A percentile compares a stretch with the other conserved stretches of the same genome.
Evolutionary conservation across 2,797 vertebrate species (phyloP).

Genomic region (Galaxias olidus): DNA sequence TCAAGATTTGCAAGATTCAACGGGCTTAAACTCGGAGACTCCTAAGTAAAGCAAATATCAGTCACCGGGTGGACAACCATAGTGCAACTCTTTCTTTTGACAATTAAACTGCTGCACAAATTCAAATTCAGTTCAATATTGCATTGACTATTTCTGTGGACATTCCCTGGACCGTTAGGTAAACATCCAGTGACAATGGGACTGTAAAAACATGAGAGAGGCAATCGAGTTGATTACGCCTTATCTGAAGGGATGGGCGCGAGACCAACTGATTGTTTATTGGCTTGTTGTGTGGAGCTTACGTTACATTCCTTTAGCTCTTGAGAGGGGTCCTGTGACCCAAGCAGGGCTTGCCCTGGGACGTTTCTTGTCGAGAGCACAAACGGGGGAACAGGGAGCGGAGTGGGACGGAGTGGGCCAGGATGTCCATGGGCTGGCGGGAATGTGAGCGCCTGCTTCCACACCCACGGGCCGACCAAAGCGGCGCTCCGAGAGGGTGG

Average conservation of each 20-base stretch:
- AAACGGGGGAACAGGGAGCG: slow-evolving; percentile 23
- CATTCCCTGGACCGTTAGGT: slow-evolving; percentile 12
- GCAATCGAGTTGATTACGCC: slow-evolving; percentile 18
- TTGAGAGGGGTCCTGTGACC: slow-evolving; percentile 7
- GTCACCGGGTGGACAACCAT: slow-evolving; percentile 35
- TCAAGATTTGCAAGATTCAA: slow-evolving; percentile 58
- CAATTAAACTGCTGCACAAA: slow-evolving; percentile 12
- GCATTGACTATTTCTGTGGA: not conserved
- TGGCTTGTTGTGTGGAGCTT: slow-evolving; percentile 22
- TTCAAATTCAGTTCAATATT: no score
- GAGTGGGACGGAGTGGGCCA: slow-evolving; percentile 19
- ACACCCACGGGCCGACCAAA: slow-evolving; percentile 74
- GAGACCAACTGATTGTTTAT: slow-evolving; percentile 22
- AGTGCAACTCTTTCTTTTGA: slow-evolving; percentile 41
- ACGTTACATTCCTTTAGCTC: slow-evolving; percentile 37
- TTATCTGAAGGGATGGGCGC: slow-evolving; percentile 31
- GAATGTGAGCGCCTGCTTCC: slow-evolving; percentile 71
- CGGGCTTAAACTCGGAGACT: slow-evolving; percentile 48
- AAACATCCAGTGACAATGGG: slow-evolving; percentile 5
- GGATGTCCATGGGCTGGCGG: slow-evolving; percentile 47
- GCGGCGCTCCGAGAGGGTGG: slow-evolving; percentile 60
- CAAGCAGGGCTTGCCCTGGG: slow-evolving; percentile 14
- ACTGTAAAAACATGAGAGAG: slow-evolving; percentile 44
- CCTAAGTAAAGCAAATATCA: slow-evolving; percentile 54
- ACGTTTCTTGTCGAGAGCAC: slow-evolving; percentile 27